Evolutionary conservation across 2,888 invertebrate species (phyloP).

Genomic region (Caenorhabditis macrosperma): DNA sequence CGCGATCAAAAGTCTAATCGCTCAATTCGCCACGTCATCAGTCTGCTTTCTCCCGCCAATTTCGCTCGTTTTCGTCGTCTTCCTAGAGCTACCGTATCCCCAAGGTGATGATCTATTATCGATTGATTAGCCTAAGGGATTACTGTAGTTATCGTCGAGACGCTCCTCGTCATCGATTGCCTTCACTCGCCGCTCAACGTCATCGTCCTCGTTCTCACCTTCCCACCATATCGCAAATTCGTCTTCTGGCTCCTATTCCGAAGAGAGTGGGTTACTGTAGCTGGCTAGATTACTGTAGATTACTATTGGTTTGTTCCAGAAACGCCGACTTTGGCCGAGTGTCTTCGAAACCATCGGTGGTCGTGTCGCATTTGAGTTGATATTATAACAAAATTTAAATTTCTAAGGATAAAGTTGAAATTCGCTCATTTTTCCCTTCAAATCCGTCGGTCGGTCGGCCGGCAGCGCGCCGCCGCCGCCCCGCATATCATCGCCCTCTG

Average conservation of each 20-base stretch:
- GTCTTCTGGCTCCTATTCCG: neutral
- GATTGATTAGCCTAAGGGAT: neutral
- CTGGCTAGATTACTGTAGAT: neutral
- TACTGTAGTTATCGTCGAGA: conserved; percentile 30
- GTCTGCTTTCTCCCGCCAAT: conserved; percentile 33
- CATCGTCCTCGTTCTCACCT: conserved; percentile 14
- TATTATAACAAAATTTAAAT: too few relatives aligned
- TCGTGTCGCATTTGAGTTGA: neutral
- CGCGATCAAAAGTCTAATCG: conserved; percentile 23
- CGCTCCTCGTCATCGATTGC: conserved; percentile 25
- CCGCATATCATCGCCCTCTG: too few relatives aligned
- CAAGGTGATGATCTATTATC: conserved; percentile 3
- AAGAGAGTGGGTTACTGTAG: conserved; percentile 1
- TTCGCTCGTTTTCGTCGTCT: conserved; percentile 28
- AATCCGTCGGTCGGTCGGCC: too few relatives aligned
- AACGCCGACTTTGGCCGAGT: conserved; percentile 2
- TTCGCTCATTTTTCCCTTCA: too few relatives aligned
- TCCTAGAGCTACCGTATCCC: conserved; percentile 4
- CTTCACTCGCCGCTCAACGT: conserved; percentile 26
- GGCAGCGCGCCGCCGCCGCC: too few relatives aligned
- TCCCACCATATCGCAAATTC: conserved; percentile 31
- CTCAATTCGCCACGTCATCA: conserved; percentile 47
- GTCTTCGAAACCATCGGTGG: neutral
- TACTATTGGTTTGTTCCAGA: neutral
- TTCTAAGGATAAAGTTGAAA: too few relatives aligned